phyloP scores from a whole-genome alignment of 2,888 invertebrate species.

The Athripsodes cinereus region DNA sequence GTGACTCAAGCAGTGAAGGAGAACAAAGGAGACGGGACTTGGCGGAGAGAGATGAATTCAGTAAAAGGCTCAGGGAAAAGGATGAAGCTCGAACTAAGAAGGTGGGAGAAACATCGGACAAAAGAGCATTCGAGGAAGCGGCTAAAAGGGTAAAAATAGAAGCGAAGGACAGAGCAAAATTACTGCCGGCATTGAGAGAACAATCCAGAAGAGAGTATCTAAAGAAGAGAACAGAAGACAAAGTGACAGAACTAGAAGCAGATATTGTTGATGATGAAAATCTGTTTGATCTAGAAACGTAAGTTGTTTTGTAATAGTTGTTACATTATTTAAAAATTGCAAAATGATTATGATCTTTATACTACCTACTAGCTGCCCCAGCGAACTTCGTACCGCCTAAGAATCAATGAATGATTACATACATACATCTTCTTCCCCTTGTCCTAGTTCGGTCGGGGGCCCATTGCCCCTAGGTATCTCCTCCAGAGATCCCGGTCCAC shows the following conservation, averaged over 20 bases:
- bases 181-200: conserved; percentile 81
- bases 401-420: too few species aligned
- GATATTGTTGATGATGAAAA: conserved; percentile 96
- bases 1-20: conserved; percentile 68
- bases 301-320: conserved; percentile 39
- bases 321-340: too few species aligned
- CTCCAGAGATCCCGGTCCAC: too few species aligned
- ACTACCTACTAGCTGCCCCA: too few species aligned
- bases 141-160: conserved; percentile 85
- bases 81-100: conserved; percentile 87
- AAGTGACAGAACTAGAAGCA: conserved; percentile 89
- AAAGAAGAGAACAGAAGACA: conserved; percentile 93
- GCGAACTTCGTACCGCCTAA: too few species aligned
- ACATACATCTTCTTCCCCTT: too few species aligned
- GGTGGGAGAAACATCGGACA: conserved; percentile 60
- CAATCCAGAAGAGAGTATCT: conserved; percentile 92
- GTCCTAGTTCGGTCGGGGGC: too few species aligned
- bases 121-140: conserved; percentile 77
- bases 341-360: too few species aligned
- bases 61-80: conserved; percentile 76
- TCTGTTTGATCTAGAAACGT: conserved; percentile 84
- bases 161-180: conserved; percentile 75
- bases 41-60: conserved; percentile 91
- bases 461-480: too few species aligned
- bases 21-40: conserved; percentile 76